A percentile compares a stretch with the other conserved stretches of the same genome.
phyloP scores from a whole-genome alignment of 2,113 vertebrate genomes.

The Neoarius graeffei region DNA sequence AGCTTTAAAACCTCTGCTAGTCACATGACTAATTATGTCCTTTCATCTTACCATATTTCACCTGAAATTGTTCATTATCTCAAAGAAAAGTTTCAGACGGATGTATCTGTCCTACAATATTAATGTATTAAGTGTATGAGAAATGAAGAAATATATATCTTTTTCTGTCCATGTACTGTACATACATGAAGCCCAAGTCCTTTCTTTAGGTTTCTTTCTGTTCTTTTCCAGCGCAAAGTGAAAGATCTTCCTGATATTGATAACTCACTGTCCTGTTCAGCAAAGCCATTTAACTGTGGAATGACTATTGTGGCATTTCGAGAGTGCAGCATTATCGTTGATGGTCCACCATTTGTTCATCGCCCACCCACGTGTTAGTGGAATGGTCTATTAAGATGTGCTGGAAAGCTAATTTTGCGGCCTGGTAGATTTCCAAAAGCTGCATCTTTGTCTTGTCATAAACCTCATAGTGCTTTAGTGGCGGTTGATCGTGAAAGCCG shows the following conservation, averaged over 20 bases:
- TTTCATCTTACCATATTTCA: background rate
- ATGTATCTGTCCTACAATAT: background rate
- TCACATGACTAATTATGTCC: background rate
- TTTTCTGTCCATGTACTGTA: background rate
- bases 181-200: background rate
- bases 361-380: background rate
- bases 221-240: background rate
- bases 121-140: background rate
- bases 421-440: background rate
- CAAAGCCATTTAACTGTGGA: conserved; percentile 50
- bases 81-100: background rate
- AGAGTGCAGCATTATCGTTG: conserved; percentile 51
- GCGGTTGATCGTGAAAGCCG: background rate
- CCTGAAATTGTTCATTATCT: background rate
- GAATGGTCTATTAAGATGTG: conserved; percentile 14
- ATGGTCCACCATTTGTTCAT: background rate
- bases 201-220: too few species aligned
- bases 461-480: background rate
- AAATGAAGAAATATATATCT: background rate
- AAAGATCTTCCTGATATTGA: conserved; percentile 23
- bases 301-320: conserved; percentile 66
- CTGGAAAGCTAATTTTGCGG: background rate
- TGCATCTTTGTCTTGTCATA: background rate
- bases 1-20: background rate
- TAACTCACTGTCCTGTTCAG: conserved; percentile 54